phyloP scores from a whole-genome alignment of 1,140 invertebrate genomes.

The Drosophila busckii region DNA sequence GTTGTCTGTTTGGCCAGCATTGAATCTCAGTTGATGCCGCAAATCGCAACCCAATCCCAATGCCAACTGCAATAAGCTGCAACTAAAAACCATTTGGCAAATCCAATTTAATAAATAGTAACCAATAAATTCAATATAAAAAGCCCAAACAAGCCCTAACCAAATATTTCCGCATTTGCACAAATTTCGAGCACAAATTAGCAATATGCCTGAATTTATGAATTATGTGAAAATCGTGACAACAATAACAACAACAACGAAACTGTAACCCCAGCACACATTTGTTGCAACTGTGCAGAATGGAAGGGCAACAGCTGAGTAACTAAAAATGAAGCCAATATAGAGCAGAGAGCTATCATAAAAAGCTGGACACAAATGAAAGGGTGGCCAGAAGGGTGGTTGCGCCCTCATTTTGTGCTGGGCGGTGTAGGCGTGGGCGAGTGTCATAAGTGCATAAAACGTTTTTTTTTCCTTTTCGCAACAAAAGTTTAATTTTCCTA shows the following conservation, averaged over 20 bases:
- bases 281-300: slow-evolving; percentile 46
- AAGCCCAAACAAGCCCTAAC: slow-evolving; percentile 41
- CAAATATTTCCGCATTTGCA: slow-evolving; percentile 64
- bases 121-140: slow-evolving; percentile 64
- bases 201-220: slow-evolving; percentile 72
- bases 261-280: slow-evolving; percentile 55
- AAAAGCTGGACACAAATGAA: slow-evolving; percentile 58
- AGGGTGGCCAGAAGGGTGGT: slow-evolving; percentile 25
- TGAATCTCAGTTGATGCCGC: slow-evolving; percentile 14
- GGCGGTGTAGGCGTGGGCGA: slow-evolving; percentile 3
- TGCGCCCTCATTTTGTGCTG: background rate
- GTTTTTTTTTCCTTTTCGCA: slow-evolving; percentile 63
- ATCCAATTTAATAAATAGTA: slow-evolving; percentile 74
- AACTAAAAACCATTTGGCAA: slow-evolving; percentile 41
- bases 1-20: slow-evolving; percentile 19
- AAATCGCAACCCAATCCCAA: slow-evolving; percentile 24
- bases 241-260: slow-evolving; percentile 54
- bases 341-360: slow-evolving; percentile 47
- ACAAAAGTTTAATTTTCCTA: slow-evolving; percentile 74
- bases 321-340: slow-evolving; percentile 75
- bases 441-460: slow-evolving; percentile 74
- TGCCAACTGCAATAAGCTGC: slow-evolving; percentile 16
- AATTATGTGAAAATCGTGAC: slow-evolving; percentile 74
- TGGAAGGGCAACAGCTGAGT: slow-evolving; percentile 58
- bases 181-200: slow-evolving; percentile 73